Evolutionary conservation across 2,113 vertebrate species (phyloP), one percentile per base, ranked within the genome.

Genomic region (Camelus dromedarius): DNA sequence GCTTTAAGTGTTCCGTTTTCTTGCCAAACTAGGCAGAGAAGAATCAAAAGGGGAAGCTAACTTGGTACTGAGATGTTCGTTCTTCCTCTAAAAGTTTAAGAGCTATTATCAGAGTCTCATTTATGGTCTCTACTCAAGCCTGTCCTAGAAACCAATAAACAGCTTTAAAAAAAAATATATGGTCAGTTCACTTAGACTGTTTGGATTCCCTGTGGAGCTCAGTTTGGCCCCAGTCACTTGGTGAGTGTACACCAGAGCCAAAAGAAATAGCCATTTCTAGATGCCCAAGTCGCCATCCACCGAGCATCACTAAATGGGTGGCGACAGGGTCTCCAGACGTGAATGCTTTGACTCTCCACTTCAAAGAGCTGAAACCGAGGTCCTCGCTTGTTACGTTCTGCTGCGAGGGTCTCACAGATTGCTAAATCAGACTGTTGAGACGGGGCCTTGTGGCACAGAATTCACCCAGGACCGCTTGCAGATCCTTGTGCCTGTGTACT

Each of bases 381-480:
- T 52, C 46, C 89, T 67, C 77, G 66, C 95, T 96, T 96, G 56
- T 56, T 96, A 86, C 80, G 95, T 97, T 98, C 92, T 92, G 76
- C 90, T 76, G 19, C 0, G 13, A 96, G 96, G 89, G 42, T 97
- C 92, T 97, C 95, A 91, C 66, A 94, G 58, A 95, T 89, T 97
- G 67, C 52, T 20, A 96, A 97, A 91, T 38, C 0, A 3, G 96
- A 96, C 82, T 66, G 28, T 96, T 97, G 93, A 96, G 66, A 35
- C 83, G 54, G 48, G 6, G 42, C 81, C 60, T 97, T 24, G 95
- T 98, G 75, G 97, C 97, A 88, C 93, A 73, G 89, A 97, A 50
- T 98, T 98, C 98, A 97, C 50, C n/a, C 38, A 72, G 88, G 86
- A 96, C 66, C 95, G 64, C 87, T 97, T 97, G 97, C 84, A 75